Conservation (phyloP, 2,797 vertebrate genomes). For the Hirundo rustica region DNA sequence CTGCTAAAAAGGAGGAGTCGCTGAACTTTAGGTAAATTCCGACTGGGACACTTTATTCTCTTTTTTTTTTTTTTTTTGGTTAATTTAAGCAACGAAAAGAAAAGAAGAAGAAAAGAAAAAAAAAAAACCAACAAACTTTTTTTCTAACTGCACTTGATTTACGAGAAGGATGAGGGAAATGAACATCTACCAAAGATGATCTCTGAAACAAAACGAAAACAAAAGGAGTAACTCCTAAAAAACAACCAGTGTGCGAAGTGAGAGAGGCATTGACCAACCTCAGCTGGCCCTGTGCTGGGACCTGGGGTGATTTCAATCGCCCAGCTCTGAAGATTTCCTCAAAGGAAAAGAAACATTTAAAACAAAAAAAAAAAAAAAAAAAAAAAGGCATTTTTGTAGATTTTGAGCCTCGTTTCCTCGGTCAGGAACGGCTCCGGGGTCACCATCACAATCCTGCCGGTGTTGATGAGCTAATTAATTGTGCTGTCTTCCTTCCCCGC, state of each 20-base stretch:
- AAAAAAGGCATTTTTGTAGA: background rate
- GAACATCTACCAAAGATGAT: slow-evolving; percentile 66
- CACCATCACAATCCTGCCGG: background rate
- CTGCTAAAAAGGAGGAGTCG: slow-evolving; percentile 22
- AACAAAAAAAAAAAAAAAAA: too few species aligned
- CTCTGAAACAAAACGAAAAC: background rate
- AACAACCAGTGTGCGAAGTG: background rate
- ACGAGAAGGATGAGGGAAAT: slow-evolving; percentile 39
- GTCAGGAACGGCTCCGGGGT: background rate
- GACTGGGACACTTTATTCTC: slow-evolving; percentile 48
- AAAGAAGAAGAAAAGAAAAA: background rate
- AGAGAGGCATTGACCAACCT: background rate
- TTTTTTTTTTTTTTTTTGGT: slow-evolving; percentile 1
- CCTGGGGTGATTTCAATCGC: background rate
- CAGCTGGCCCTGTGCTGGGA: background rate
- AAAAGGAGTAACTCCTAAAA: background rate
- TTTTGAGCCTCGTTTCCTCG: background rate
- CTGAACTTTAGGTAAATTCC: slow-evolving; percentile 60
- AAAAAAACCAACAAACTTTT: background rate
- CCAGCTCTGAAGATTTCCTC: background rate
- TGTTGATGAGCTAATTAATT: slow-evolving; percentile 16
- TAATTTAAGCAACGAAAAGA: slow-evolving; percentile 36
- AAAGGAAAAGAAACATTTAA: background rate
- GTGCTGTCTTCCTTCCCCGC: slow-evolving; percentile 30
- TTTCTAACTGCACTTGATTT: slow-evolving; percentile 43